These are phyloP conservation scores for Lacanobia oleracea DNA, from an alignment of 2,888 invertebrate species.

Conservation along the genomic window DNA sequence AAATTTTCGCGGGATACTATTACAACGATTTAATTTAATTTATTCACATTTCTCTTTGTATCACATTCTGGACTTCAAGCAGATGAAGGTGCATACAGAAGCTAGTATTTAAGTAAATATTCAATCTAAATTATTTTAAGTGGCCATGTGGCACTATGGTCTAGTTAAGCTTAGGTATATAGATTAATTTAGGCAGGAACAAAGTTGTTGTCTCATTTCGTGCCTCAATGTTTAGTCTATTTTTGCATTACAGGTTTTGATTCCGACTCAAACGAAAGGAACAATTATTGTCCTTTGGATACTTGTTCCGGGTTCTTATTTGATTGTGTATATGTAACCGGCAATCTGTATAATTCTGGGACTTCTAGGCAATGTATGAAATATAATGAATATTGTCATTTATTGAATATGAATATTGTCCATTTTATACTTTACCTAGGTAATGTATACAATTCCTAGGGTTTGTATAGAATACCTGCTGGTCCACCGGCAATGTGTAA, in stretches of 20 bases:
- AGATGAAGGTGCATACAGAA: neutral
- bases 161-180: neutral
- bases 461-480: no score
- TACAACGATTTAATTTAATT: no score
- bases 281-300: conserved; percentile 26
- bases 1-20: no score
- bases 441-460: no score
- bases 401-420: no score
- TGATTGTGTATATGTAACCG: neutral
- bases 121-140: neutral
- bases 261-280: conserved; percentile 10
- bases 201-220: neutral
- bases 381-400: no score
- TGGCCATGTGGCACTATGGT: neutral
- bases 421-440: no score
- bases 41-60: no score
- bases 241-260: conserved; percentile 10
- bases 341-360: no score
- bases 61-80: neutral
- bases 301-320: conserved; percentile 12
- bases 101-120: neutral
- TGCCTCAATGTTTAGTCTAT: neutral
- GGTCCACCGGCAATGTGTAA: no score
- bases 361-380: no score
- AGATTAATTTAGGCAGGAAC: conserved; percentile 17